Conservation (phyloP, 2,113 vertebrate genomes). For the Salvator merianae region DNA sequence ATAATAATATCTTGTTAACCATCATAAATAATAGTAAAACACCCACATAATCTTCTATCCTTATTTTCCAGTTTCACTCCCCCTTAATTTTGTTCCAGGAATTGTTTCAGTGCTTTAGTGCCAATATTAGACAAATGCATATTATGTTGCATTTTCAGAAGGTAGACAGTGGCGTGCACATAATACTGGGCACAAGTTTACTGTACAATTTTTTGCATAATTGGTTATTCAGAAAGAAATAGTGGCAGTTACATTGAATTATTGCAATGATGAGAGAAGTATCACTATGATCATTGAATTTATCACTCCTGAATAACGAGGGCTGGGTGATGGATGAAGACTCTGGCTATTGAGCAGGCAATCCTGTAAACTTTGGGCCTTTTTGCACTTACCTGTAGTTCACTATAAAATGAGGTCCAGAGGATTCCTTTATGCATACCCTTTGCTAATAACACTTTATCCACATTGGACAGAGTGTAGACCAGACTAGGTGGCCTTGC, state of each 20-base stretch:
- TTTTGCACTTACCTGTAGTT: too few species aligned
- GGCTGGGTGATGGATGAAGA: constrained; percentile 9
- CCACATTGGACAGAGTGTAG: too few species aligned
- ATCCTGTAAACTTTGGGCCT: constrained; percentile 2
- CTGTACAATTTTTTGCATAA: rapidly evolving
- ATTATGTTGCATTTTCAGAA: neutral
- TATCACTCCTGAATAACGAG: constrained; percentile 53
- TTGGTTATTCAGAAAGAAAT: neutral
- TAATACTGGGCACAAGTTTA: rapidly evolving
- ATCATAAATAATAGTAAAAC: neutral
- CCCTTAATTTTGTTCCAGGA: neutral
- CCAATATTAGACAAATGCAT: neutral
- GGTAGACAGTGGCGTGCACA: neutral
- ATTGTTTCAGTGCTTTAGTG: neutral
- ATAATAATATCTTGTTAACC: rapidly evolving
- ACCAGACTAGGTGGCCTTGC: too few species aligned
- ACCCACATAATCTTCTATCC: neutral
- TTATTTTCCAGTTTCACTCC: neutral
- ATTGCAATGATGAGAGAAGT: constrained; percentile 39
- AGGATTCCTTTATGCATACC: too few species aligned
- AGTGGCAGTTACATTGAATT: neutral
- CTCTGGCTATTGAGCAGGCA: constrained; percentile 35
- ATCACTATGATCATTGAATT: constrained; percentile 38
- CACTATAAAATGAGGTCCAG: too few species aligned
- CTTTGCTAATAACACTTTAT: too few species aligned